Conservation (phyloP, 2,888 invertebrate genomes). For the Lasioglossum lativentre region DNA sequence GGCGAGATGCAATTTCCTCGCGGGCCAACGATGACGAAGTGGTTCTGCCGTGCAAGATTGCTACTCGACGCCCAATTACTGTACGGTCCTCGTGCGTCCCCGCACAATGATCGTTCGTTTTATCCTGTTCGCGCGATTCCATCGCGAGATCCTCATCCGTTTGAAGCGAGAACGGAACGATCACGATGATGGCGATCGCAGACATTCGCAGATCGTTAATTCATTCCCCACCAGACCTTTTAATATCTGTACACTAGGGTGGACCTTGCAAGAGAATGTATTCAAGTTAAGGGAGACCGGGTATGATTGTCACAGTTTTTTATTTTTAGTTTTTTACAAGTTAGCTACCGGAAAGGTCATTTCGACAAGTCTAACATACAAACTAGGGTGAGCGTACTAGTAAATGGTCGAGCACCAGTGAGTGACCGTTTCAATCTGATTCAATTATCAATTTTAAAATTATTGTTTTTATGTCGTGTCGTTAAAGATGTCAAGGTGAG, state of each 20-base stretch:
- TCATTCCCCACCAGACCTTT: background rate
- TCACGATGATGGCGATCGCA: background rate
- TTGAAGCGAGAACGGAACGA: background rate
- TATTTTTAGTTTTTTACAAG: too few species aligned
- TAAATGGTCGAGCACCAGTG: too few species aligned
- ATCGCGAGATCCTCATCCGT: background rate
- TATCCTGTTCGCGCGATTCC: slow-evolving; percentile 27
- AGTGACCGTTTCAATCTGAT: too few species aligned
- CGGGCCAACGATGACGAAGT: slow-evolving; percentile 73
- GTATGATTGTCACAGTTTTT: too few species aligned
- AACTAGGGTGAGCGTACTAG: too few species aligned
- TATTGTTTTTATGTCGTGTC: too few species aligned
- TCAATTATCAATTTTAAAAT: too few species aligned
- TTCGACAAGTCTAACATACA: too few species aligned
- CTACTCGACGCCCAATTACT: slow-evolving; percentile 62
- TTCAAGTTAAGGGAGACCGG: too few species aligned
- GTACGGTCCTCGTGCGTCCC: slow-evolving; percentile 29
- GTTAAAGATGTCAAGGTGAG: too few species aligned
- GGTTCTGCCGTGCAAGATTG: slow-evolving; percentile 62
- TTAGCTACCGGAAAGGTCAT: too few species aligned
- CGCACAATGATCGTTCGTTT: slow-evolving; percentile 10
- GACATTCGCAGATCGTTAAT: background rate
- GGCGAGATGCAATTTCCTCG: slow-evolving; percentile 71
- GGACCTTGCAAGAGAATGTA: too few species aligned
- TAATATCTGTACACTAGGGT: background rate